Evolutionary conservation across 2,888 invertebrate genomes (phyloP).

Genomic region (Diarsia rubi): DNA sequence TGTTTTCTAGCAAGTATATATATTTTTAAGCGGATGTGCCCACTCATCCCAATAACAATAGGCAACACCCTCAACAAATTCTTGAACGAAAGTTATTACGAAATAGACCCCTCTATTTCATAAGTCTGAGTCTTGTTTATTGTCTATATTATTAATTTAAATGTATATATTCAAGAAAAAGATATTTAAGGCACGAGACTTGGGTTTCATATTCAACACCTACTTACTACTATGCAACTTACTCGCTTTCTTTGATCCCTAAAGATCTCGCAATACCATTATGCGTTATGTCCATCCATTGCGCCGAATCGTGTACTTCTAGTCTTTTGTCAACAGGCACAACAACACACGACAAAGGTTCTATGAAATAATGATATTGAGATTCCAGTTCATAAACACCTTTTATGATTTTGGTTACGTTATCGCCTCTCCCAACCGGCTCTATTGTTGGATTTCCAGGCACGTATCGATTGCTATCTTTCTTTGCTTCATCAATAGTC

Average conservation of each 20-base stretch:
- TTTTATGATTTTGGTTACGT: constrained; percentile 79
- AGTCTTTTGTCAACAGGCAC: constrained; percentile 93
- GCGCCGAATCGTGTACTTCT: constrained; percentile 92
- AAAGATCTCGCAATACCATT: constrained; percentile 89
- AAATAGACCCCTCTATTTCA: no score
- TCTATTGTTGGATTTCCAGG: background rate
- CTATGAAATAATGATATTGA: constrained; percentile 95
- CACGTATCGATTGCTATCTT: constrained; percentile 11
- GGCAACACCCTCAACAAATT: background rate
- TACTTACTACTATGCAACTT: background rate
- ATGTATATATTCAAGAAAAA: background rate
- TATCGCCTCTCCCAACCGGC: background rate
- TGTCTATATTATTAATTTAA: background rate
- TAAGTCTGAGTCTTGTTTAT: background rate
- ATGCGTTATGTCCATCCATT: constrained; percentile 92
- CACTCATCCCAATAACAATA: background rate
- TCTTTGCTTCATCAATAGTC: constrained; percentile 73
- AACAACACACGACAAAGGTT: constrained; percentile 92
- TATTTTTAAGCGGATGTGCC: background rate
- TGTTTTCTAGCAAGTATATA: background rate
- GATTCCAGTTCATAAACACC: constrained; percentile 91
- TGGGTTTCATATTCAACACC: background rate
- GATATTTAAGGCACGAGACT: background rate
- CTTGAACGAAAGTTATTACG: background rate
- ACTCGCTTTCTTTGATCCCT: constrained; percentile 79